These are phyloP conservation scores for Dicrostonyx torquatus DNA, from an alignment of 2,797 vertebrate species.

Conservation along the genomic window DNA sequence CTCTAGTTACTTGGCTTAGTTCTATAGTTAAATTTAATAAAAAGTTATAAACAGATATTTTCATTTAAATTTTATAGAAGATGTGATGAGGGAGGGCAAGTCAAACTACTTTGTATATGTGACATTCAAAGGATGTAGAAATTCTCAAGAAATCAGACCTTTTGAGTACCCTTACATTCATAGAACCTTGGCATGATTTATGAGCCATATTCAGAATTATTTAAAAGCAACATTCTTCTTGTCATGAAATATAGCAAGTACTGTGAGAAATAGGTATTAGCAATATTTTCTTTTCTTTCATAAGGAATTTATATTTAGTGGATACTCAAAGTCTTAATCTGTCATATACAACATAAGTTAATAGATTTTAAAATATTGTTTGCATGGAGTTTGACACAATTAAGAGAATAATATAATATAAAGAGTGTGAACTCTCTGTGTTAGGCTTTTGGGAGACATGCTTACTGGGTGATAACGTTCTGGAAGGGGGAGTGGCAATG, in stretches of 20 bases:
- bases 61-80: not conserved
- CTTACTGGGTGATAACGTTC: not conserved
- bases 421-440: not conserved
- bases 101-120: not conserved
- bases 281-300: not conserved
- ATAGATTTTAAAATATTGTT: not conserved
- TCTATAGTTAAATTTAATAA: conserved; percentile 27
- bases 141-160: not conserved
- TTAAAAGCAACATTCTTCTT: conserved; percentile 1
- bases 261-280: not conserved
- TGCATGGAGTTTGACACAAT: not conserved
- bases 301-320: not conserved
- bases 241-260: not conserved
- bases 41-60: not conserved
- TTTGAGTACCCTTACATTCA: not conserved
- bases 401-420: not conserved
- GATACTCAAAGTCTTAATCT: not conserved
- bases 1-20: not conserved
- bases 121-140: not conserved
- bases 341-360: not conserved
- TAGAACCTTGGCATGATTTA: not conserved
- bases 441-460: not conserved
- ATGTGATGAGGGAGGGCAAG: not conserved
- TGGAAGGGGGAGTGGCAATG: not conserved
- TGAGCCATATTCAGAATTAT: not conserved